A percentile compares a stretch with the other conserved stretches of the same genome.
These are phyloP conservation scores for Sarcophaga rosellei DNA, from an alignment of 2,888 invertebrate species.

Conservation along the genomic window DNA sequence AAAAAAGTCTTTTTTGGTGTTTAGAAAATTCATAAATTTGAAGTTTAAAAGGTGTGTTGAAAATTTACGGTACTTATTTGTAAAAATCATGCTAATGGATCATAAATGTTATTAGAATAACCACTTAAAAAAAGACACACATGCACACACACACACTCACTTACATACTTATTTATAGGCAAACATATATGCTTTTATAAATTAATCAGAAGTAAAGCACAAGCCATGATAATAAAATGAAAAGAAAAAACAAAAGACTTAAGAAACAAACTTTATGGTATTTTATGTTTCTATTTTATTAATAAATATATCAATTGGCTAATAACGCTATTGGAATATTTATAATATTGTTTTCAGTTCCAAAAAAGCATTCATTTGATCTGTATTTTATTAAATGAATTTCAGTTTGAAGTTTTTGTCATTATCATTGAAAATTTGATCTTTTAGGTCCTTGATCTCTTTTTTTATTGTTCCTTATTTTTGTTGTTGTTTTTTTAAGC, in stretches of 20 bases:
- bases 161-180: background rate
- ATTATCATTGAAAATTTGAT: conserved; percentile 8
- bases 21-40: conserved; percentile 59
- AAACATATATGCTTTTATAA: background rate
- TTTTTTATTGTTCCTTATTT: background rate
- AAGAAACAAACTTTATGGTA: conserved; percentile 43
- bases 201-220: background rate
- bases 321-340: background rate
- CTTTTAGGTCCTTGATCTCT: conserved; percentile 30
- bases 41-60: conserved; percentile 64
- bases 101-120: conserved; percentile 60
- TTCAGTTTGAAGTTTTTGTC: too few species aligned
- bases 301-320: conserved; percentile 44
- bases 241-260: conserved; percentile 58
- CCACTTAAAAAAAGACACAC: conserved; percentile 35
- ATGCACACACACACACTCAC: conserved; percentile 9
- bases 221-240: background rate
- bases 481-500: background rate
- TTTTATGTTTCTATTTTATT: conserved; percentile 46
- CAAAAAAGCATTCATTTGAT: too few species aligned
- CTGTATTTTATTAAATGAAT: too few species aligned
- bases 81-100: conserved; percentile 60
- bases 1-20: conserved; percentile 34
- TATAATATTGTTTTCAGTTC: background rate
- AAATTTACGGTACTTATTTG: conserved; percentile 63